Evolutionary conservation across 1,140 invertebrate species (phyloP).

Genomic region (Ectropis grisescens): DNA sequence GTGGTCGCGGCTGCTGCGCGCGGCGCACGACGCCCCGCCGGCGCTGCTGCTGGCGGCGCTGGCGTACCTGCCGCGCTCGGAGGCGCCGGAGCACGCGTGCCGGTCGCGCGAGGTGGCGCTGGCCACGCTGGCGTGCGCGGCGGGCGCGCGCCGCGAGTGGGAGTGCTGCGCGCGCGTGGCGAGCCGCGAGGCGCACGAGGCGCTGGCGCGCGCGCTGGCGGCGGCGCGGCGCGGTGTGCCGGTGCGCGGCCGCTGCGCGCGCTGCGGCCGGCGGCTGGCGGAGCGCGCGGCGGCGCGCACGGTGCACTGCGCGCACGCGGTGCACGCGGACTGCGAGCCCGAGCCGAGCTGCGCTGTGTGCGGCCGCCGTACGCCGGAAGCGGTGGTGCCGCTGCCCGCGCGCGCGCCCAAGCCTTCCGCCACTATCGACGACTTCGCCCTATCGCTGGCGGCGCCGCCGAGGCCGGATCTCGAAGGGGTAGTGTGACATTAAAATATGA

Average conservation of each 20-base stretch:
- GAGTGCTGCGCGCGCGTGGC: conserved; percentile 18
- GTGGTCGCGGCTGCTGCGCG: conserved; percentile 37
- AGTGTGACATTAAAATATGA: conserved; percentile 21
- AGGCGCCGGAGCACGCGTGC: conserved; percentile 25
- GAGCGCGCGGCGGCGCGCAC: conserved; percentile 17
- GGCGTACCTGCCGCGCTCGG: conserved; percentile 32
- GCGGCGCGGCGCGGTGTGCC: conserved; percentile 23
- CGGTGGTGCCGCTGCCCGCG: conserved; percentile 9
- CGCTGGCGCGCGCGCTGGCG: conserved; percentile 29
- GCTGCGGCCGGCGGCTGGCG: conserved; percentile 18
- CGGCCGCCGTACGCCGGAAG: conserved; percentile 16
- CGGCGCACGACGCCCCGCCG: conserved; percentile 21
- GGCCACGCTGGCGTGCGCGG: conserved; percentile 21
- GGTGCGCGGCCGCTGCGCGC: conserved; percentile 24
- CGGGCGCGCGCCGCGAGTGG: conserved; percentile 23
- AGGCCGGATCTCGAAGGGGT: conserved; percentile 54
- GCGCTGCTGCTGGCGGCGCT: conserved; percentile 39
- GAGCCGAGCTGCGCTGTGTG: conserved; percentile 19
- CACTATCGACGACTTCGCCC: conserved; percentile 23
- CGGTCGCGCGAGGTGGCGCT: conserved; percentile 23
- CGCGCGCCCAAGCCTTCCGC: conserved; percentile 1
- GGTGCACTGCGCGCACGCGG: conserved; percentile 28
- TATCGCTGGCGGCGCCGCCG: conserved; percentile 43
- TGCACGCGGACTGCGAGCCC: conserved; percentile 23
- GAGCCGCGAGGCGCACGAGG: conserved; percentile 29